A percentile compares a stretch with the other conserved stretches of the same genome.
These are phyloP conservation scores for Prochilodus magdalenae DNA, from an alignment of 2,113 vertebrate species.

Conservation along the genomic window DNA sequence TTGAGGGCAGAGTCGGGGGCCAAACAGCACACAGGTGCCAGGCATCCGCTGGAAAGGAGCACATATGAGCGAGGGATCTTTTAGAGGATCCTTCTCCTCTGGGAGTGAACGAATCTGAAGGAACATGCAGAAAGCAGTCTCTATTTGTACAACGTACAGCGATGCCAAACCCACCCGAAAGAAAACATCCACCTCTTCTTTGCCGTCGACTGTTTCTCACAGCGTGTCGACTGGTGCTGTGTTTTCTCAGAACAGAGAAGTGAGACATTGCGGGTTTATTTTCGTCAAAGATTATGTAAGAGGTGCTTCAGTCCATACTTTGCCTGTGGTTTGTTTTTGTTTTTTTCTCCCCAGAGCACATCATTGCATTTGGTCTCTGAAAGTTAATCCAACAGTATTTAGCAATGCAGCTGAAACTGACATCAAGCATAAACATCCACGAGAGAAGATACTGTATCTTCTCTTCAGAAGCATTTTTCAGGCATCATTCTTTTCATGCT, in stretches of 20 bases:
- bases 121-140: background rate
- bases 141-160: slow-evolving; percentile 17
- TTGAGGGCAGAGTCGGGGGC: no score
- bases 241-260: slow-evolving; percentile 46
- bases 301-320: slow-evolving; percentile 17
- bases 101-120: background rate
- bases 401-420: background rate
- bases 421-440: background rate
- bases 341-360: background rate
- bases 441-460: no score
- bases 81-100: slow-evolving; percentile 6
- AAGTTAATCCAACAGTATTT: background rate
- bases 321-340: slow-evolving; percentile 21
- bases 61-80: background rate
- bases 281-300: slow-evolving; percentile 48
- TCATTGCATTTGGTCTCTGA: background rate
- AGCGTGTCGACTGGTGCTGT: slow-evolving; percentile 33
- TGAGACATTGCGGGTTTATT: slow-evolving; percentile 42
- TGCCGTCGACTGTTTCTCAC: slow-evolving; percentile 26
- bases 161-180: slow-evolving; percentile 33
- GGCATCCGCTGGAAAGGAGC: background rate
- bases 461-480: background rate
- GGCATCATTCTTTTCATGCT: background rate
- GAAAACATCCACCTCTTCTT: slow-evolving; percentile 20
- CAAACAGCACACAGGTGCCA: background rate